Evolutionary conservation across 2,113 vertebrate genomes (phyloP).

Genomic region (Tylochromis polylepis): DNA sequence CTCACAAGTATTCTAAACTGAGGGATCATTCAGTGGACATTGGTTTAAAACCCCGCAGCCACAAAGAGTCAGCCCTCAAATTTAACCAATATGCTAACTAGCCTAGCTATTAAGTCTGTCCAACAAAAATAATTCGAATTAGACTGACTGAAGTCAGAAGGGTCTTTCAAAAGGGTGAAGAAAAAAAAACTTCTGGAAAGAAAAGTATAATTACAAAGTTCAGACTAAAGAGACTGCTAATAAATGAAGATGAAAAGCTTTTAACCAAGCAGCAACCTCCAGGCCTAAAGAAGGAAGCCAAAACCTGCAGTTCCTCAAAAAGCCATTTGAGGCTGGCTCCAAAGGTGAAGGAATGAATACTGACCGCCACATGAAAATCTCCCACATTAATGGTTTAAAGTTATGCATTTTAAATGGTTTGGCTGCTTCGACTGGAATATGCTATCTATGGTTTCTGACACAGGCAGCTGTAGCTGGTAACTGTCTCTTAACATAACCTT

Average conservation of each 20-base stretch:
- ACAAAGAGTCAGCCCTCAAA: conserved; percentile 18
- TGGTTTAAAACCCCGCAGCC: conserved; percentile 8
- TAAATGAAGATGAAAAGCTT: neutral
- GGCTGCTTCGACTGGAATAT: neutral
- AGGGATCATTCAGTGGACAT: conserved; percentile 32
- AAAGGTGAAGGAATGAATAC: neutral
- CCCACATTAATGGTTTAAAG: neutral
- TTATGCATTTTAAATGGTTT: neutral
- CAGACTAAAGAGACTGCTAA: neutral
- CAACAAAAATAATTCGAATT: conserved; percentile 17
- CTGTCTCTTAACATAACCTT: neutral
- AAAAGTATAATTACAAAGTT: conserved; percentile 5
- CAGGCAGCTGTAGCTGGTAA: neutral
- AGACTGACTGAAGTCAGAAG: neutral
- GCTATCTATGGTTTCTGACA: neutral
- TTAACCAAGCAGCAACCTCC: neutral
- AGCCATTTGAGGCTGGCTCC: neutral
- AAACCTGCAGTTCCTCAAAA: neutral
- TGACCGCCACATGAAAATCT: neutral
- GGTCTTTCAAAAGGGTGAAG: neutral
- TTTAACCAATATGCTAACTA: conserved; percentile 44
- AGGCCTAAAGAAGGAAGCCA: neutral
- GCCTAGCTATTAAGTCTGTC: conserved; percentile 4
- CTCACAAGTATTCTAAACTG: conserved; percentile 1
- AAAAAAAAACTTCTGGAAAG: conserved; percentile 13